phyloP scores from a whole-genome alignment of 2,113 vertebrate genomes.

The Vulpes ferrilata region DNA sequence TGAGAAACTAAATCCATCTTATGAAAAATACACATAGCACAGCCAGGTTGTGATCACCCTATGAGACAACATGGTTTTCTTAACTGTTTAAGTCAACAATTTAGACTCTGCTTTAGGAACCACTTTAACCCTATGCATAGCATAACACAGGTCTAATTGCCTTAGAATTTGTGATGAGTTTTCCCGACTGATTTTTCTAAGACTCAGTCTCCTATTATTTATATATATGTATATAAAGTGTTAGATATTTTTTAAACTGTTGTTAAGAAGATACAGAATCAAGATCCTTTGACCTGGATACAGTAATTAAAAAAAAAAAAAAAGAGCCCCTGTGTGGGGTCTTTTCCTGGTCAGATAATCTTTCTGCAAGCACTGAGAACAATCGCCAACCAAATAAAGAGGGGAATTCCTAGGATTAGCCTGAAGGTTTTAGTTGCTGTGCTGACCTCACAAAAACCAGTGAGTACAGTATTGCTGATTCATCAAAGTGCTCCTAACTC shows the following conservation, averaged over 20 bases:
- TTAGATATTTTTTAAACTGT: not conserved
- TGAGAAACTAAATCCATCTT: not conserved
- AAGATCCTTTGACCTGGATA: not conserved
- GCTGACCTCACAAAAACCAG: not conserved
- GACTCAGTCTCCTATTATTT: not conserved
- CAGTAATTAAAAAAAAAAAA: not conserved
- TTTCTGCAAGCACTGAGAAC: not conserved
- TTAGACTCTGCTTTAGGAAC: not conserved
- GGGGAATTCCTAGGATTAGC: not conserved
- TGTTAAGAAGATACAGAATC: not conserved
- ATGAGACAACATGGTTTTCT: not conserved
- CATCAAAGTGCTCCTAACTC: not conserved
- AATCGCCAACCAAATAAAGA: not conserved
- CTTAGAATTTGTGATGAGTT: not conserved
- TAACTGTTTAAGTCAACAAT: not conserved
- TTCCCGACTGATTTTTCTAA: not conserved
- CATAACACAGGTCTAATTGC: not conserved
- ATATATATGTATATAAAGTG: too few species aligned
- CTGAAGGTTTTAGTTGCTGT: not conserved
- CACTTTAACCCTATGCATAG: not conserved
- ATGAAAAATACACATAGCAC: not conserved
- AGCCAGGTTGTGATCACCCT: not conserved
- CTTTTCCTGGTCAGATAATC: not conserved
- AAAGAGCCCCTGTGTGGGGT: not conserved
- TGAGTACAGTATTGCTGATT: not conserved